Base-by-base conservation (phyloP, 2,888 invertebrate genomes). In the Pemphredon lugubris region DNA sequence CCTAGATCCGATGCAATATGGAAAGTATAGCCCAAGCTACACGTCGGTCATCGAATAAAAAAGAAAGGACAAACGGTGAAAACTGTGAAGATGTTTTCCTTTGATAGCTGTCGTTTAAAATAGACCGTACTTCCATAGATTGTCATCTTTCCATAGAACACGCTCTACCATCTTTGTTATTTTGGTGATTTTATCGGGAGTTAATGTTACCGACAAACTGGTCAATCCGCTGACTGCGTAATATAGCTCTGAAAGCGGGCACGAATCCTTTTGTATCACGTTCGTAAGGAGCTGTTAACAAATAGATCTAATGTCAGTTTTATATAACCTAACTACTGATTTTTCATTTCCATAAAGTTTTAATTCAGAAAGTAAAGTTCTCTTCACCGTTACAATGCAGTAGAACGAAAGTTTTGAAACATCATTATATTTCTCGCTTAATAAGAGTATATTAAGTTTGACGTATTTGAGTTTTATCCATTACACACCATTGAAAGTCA, bases 1-100 rank as follows among this genome's bases (percentile, higher is more conserved):
- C 93, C 93, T 77, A 97, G 91, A 75, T 94, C 92, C 44, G 95
- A 91, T n/a, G 96, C 96, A 53, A 96, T 92, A 65, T 94, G 94
- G 82, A 98, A 95, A 30, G 95, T 94, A 86, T 96, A 96, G 0
- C 96, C 97, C 71, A 97, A 92, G 85, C 96, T 97, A n/a, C n/a
- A n/a, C n/a, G n/a, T n/a, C n/a, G n/a, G n/a, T n/a, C n/a, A n/a
- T n/a, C n/a, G n/a, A 45, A 48, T 58, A 37, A 53, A 54, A 37
- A 68, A 30, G 30, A 6, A 9, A 30, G 1, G 1, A 2, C 9
- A 30, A 30, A 9, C 30, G 2, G 34, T 7, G 34, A 34, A 34
- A 11, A 34, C 4, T 26, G 26, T 26, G 7, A 26, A 26, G 26
- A 7, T 7, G 26, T 26, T 26, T 26, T 3, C n/a, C n/a, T 5